Conservation (phyloP, 2,113 vertebrate species). For the Corynorhinus townsendii region DNA sequence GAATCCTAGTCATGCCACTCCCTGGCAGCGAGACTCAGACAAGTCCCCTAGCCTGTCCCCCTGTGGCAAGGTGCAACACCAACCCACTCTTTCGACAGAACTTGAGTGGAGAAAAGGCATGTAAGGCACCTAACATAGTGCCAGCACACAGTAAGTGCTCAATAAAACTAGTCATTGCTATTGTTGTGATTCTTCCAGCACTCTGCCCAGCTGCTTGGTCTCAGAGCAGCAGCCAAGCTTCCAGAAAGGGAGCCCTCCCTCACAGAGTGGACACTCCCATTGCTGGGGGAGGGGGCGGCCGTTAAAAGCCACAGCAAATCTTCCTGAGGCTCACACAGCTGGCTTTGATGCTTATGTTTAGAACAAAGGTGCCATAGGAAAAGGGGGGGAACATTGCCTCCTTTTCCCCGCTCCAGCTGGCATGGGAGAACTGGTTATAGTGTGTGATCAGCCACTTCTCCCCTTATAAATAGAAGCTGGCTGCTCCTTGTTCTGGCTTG, state of each 20-base stretch:
- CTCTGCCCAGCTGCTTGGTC: background rate
- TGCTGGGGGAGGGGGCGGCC: too few relatives aligned
- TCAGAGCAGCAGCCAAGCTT: background rate
- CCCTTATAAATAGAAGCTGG: background rate
- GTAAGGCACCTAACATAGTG: fast-evolving
- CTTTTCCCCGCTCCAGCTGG: background rate
- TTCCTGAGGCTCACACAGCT: background rate
- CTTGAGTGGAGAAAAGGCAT: background rate
- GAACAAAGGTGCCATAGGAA: background rate
- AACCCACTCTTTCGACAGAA: background rate
- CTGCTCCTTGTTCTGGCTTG: background rate
- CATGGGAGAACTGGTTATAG: background rate
- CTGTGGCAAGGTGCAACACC: background rate
- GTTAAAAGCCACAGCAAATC: fast-evolving
- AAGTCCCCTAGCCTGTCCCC: background rate
- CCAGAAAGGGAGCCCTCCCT: background rate
- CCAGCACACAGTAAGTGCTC: background rate
- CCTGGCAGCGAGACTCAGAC: background rate
- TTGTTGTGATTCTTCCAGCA: background rate
- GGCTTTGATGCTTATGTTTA: background rate
- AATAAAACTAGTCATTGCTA: background rate
- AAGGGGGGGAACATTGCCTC: background rate
- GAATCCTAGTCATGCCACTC: background rate
- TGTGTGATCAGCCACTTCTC: background rate
- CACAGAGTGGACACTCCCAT: background rate